These are phyloP conservation scores for Drosophila nr. perissopoda DNA, from an alignment of 2,888 invertebrate genomes.

Conservation along the genomic window DNA sequence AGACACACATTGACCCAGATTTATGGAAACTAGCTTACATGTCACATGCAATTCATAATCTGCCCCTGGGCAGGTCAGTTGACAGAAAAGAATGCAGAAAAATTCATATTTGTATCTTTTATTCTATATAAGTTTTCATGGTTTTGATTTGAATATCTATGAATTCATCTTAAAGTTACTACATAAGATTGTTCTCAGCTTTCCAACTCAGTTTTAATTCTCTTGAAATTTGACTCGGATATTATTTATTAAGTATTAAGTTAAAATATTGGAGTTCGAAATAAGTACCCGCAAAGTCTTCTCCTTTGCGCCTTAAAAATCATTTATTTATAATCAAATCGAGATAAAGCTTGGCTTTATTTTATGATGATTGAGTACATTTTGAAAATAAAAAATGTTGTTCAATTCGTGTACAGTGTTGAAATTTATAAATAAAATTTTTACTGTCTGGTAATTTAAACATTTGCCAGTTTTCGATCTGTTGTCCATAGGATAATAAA, in stretches of 20 bases:
- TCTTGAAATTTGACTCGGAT: not conserved
- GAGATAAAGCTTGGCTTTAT: not conserved
- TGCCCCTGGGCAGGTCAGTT: conserved; percentile 11
- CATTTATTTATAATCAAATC: not conserved
- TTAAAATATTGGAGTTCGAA: not conserved
- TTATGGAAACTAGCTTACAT: conserved; percentile 34
- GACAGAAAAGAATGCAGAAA: not conserved
- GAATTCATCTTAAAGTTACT: not conserved
- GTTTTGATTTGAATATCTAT: not conserved
- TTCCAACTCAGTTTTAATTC: not conserved
- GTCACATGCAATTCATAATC: conserved; percentile 8
- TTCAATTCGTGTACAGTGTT: not conserved
- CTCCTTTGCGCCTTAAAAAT: no score
- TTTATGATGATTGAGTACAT: not conserved
- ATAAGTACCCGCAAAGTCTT: no score
- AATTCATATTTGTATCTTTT: not conserved
- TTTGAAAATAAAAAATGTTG: not conserved
- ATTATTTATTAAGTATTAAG: not conserved
- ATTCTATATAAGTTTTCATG: not conserved
- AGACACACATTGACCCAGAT: conserved; percentile 42
- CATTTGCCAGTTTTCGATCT: conserved; percentile 1
- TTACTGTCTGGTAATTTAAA: not conserved
- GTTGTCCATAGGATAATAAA: conserved; percentile 8
- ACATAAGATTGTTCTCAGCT: not conserved
- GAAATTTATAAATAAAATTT: not conserved